A percentile compares a stretch with the other conserved stretches of the same genome.
Evolutionary conservation across 2,888 invertebrate genomes (phyloP).

Genomic region (Caenorhabditis doughertyi): DNA sequence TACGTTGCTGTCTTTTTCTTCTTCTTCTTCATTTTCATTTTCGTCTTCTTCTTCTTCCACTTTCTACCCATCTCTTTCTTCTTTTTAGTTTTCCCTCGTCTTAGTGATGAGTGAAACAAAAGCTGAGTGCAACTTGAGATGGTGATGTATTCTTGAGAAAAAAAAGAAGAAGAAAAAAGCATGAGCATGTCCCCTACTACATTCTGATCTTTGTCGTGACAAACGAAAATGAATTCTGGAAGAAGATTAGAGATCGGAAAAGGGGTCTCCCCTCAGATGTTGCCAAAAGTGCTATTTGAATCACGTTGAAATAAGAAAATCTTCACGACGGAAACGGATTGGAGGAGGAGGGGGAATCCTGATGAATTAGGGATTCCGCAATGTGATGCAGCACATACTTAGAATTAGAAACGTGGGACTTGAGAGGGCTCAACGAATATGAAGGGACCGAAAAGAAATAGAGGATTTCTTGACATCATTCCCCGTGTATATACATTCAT

Average conservation of each 20-base stretch:
- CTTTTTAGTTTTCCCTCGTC: constrained; percentile 11
- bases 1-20: constrained; percentile 5
- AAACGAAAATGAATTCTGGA: constrained; percentile 30
- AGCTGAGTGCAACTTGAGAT: constrained; percentile 60
- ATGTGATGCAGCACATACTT: constrained; percentile 2
- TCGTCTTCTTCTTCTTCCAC: constrained; percentile 5
- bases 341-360: too few species aligned
- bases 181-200: constrained; percentile 13
- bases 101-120: constrained; percentile 44
- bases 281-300: constrained; percentile 34
- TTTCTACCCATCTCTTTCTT: constrained; percentile 19
- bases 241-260: constrained; percentile 46
- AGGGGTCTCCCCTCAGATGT: not conserved
- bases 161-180: not conserved
- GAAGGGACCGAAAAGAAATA: not conserved
- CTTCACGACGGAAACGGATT: constrained; percentile 5
- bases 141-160: constrained; percentile 48
- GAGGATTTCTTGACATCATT: constrained; percentile 24
- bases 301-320: constrained; percentile 9
- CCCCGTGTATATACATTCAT: constrained; percentile 3
- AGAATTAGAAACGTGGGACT: constrained; percentile 29
- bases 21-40: constrained; percentile 14
- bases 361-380: constrained; percentile 45
- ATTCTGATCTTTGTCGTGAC: constrained; percentile 45
- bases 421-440: too few species aligned